Percentiles rank a stretch among this genome's conserved stretches.
Evolutionary conservation across 2,797 vertebrate species (phyloP).

Genomic region (Strix occidentalis): DNA sequence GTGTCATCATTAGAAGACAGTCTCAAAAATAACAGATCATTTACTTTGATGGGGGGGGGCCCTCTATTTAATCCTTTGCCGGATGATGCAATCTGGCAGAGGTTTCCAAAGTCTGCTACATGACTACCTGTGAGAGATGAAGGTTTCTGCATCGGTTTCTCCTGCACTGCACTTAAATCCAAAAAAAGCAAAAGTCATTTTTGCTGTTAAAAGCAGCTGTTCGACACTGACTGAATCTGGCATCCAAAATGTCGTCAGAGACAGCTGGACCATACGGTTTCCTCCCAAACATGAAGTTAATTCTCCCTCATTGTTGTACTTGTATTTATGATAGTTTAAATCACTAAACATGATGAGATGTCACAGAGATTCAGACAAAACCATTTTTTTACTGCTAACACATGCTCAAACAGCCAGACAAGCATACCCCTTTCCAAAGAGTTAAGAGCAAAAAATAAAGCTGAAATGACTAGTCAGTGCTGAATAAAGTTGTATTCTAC

Average conservation of each 20-base stretch:
- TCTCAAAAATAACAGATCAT: background rate
- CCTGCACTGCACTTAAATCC: background rate
- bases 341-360: background rate
- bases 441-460: background rate
- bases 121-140: background rate
- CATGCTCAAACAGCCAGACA: background rate
- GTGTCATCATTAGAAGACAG: background rate
- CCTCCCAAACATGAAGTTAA: background rate
- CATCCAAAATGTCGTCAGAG: background rate
- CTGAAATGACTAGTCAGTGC: background rate
- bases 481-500: background rate
- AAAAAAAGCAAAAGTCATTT: background rate
- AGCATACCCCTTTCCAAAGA: background rate
- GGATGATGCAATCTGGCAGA: background rate
- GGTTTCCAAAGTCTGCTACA: background rate
- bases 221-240: background rate
- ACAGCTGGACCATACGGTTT: background rate
- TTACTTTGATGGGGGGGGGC: background rate
- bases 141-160: background rate
- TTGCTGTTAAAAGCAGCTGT: background rate
- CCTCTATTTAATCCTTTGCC: background rate
- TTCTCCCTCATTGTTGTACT: background rate
- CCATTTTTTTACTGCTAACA: background rate
- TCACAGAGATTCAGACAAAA: background rate
- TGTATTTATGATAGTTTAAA: background rate